A percentile compares a stretch with the other conserved stretches of the same genome.
Conservation (phyloP, 2,888 invertebrate species). For the Harmothoe impar region DNA sequence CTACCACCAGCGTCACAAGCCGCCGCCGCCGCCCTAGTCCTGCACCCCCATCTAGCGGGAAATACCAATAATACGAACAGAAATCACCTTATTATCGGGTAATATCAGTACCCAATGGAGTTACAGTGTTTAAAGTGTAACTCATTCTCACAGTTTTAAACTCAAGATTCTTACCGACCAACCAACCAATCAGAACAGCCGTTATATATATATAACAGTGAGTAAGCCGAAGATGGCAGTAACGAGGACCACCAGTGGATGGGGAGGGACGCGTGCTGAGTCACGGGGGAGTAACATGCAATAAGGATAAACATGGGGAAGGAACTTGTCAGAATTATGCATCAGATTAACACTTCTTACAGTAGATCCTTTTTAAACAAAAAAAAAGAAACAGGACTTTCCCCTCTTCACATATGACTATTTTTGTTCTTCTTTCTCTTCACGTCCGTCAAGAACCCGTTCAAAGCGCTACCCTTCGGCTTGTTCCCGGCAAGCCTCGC, state of each 20-base stretch:
- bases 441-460: background rate
- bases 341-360: background rate
- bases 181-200: constrained; percentile 53
- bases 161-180: too few relatives aligned
- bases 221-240: background rate
- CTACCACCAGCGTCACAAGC: background rate
- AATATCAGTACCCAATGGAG: background rate
- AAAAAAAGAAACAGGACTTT: background rate
- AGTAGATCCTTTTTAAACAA: background rate
- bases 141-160: background rate
- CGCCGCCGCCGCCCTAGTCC: background rate
- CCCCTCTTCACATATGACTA: background rate
- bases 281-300: too few relatives aligned
- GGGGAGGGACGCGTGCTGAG: background rate
- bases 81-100: background rate
- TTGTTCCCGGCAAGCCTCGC: background rate
- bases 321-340: background rate
- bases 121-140: background rate
- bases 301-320: background rate
- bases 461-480: background rate
- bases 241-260: background rate
- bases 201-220: background rate
- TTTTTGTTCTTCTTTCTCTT: constrained; percentile 17
- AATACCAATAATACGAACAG: background rate
- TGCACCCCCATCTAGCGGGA: background rate